phyloP scores from a whole-genome alignment of 2,888 invertebrate species.

The Zele albiditarsus region DNA sequence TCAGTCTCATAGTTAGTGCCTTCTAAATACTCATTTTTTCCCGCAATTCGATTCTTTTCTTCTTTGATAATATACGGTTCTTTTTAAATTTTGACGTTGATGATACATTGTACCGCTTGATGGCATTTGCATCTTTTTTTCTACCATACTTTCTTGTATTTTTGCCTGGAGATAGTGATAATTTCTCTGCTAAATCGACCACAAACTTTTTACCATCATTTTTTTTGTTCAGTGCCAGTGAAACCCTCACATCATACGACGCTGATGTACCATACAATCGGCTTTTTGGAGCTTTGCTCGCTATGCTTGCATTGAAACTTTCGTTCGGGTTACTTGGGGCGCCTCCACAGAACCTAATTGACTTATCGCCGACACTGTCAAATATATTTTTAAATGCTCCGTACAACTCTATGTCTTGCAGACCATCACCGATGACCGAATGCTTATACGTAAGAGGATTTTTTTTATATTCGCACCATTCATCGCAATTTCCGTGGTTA shows the following conservation, averaged over 20 bases:
- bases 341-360: slow-evolving; percentile 12
- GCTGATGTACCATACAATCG: slow-evolving; percentile 1
- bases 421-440: slow-evolving; percentile 27
- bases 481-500: no score
- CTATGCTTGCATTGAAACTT: slow-evolving; percentile 28
- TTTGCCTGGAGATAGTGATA: no score
- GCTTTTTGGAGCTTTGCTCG: slow-evolving; percentile 19
- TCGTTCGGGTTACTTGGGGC: slow-evolving; percentile 28
- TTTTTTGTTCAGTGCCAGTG: no score
- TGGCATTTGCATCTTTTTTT: no score
- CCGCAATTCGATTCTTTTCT: no score
- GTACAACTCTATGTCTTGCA: slow-evolving; percentile 21
- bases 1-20: no score
- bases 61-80: no score
- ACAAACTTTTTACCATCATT: no score
- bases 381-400: not conserved
- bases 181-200: no score
- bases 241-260: not conserved
- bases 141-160: no score
- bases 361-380: not conserved
- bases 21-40: no score
- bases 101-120: no score
- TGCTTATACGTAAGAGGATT: slow-evolving; percentile 22
- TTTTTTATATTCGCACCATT: not conserved
- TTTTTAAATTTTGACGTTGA: not conserved